These are phyloP conservation scores for Axea sp. DNA, from an alignment of 2,888 invertebrate genomes.

Conservation along the genomic window DNA sequence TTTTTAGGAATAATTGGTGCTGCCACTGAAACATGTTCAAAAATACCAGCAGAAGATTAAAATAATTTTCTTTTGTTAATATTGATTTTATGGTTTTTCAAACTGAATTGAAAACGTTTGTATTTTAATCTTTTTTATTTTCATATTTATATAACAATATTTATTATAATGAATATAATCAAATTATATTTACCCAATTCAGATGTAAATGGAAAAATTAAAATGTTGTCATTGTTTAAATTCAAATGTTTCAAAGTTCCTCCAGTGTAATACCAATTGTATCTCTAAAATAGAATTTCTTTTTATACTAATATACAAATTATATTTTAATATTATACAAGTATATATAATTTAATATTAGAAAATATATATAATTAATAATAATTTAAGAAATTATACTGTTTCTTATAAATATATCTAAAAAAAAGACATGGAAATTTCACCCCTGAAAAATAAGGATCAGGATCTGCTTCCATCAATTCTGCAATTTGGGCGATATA, in stretches of 20 bases:
- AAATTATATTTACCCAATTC: constrained; percentile 69
- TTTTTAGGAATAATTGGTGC: constrained; percentile 66
- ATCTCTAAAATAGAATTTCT: constrained; percentile 59
- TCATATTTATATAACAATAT: not conserved
- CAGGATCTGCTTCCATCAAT: constrained; percentile 74
- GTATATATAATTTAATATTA: no score
- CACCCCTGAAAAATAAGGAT: constrained; percentile 75
- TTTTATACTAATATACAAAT: no score
- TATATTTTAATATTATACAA: no score
- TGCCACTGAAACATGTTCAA: constrained; percentile 66
- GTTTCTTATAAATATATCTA: no score
- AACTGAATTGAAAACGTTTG: no score
- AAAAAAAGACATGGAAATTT: constrained; percentile 43
- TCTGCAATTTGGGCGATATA: constrained; percentile 73
- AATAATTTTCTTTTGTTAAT: no score
- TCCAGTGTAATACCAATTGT: constrained; percentile 77
- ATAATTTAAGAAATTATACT: no score
- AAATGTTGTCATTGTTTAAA: constrained; percentile 65
- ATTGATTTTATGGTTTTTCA: no score
- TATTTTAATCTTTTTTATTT: no score
- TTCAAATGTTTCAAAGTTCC: constrained; percentile 69
- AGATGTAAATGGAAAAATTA: constrained; percentile 73
- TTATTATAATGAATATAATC: not conserved
- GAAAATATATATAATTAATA: no score
- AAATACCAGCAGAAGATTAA: no score